phyloP scores from a whole-genome alignment of 2,113 vertebrate genomes.

The Tragelaphus imberbis region DNA sequence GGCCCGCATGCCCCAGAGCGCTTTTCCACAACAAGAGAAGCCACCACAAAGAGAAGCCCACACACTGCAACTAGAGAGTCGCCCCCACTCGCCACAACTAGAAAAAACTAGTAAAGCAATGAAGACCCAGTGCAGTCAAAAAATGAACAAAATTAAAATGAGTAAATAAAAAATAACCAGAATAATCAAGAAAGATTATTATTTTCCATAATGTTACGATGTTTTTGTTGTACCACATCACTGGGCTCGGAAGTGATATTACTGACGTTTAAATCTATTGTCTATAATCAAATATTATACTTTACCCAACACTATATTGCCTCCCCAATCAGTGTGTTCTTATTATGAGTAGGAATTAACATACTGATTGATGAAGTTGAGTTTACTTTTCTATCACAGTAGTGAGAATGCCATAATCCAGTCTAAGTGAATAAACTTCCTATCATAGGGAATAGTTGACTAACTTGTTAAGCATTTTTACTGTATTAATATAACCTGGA shows the following conservation, averaged over 20 bases:
- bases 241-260: background rate
- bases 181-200: background rate
- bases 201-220: background rate
- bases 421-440: background rate
- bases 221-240: background rate
- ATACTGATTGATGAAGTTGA: background rate
- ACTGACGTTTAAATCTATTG: background rate
- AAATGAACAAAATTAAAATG: background rate
- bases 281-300: background rate
- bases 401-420: background rate
- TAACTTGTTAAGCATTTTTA: background rate
- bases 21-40: background rate
- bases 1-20: background rate
- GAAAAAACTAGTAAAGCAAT: background rate
- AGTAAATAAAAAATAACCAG: background rate
- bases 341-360: background rate
- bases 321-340: background rate
- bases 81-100: background rate
- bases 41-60: background rate
- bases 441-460: background rate
- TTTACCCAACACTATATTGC: background rate
- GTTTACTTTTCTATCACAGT: background rate
- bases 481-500: background rate
- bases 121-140: background rate
- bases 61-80: background rate